phyloP scores from a whole-genome alignment of 2,888 invertebrate genomes.

The Eupithecia subfuscata region DNA sequence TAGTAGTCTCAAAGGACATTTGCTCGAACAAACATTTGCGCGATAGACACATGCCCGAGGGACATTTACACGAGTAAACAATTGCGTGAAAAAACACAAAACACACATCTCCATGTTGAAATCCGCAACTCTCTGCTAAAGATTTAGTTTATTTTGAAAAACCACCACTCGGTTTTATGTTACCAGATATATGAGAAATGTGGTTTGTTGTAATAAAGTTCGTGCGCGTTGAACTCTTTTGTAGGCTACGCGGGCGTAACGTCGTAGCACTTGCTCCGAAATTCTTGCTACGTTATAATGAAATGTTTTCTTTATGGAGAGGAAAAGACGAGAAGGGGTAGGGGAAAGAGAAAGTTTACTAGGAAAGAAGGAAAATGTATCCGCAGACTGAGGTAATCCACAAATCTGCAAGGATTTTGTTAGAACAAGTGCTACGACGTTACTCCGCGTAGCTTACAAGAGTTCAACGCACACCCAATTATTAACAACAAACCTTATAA shows the following conservation, averaged over 20 bases:
- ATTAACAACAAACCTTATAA: too few relatives aligned
- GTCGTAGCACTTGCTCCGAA: not conserved
- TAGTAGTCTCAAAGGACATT: not conserved
- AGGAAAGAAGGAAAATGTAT: not conserved
- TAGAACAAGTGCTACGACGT: not conserved
- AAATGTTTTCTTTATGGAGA: too few relatives aligned
- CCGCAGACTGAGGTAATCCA: not conserved
- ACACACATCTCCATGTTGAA: too few relatives aligned
- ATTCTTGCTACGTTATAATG: too few relatives aligned
- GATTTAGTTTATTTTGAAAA: not conserved
- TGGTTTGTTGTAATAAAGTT: not conserved
- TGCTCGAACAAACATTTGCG: too few relatives aligned
- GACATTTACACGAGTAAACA: too few relatives aligned
- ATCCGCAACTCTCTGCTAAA: too few relatives aligned
- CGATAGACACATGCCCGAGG: too few relatives aligned
- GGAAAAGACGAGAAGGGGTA: too few relatives aligned
- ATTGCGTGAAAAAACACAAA: too few relatives aligned
- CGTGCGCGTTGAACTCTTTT: not conserved
- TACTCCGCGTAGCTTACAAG: not conserved
- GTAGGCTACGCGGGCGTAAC: not conserved
- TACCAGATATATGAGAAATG: not conserved
- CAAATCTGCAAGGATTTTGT: not conserved
- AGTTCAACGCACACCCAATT: too few relatives aligned
- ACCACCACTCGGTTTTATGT: not conserved
- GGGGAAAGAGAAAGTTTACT: not conserved